Evolutionary conservation across 2,797 vertebrate genomes (phyloP), one percentile per base, ranked within the genome.

Genomic region (Brachyalestes nurse): DNA sequence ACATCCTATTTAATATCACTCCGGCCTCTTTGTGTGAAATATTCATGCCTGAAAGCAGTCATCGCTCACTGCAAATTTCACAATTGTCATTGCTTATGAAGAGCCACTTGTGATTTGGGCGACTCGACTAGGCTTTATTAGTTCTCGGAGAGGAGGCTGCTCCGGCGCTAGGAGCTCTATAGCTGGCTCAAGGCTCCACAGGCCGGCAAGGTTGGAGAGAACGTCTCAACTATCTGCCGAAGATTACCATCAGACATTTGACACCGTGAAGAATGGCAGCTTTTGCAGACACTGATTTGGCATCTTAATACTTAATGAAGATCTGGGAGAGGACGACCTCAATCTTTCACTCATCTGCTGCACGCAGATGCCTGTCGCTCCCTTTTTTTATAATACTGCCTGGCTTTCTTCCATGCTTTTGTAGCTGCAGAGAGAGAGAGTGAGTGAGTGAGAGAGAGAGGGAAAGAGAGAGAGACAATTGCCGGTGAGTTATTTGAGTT

Each of bases 321-420:
- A 89, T 89, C 86, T 85, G 81, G 83, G 88, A 80, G 84, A 87
- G 84, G 86, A 87, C 88, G 87, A 92, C 90, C 91, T 89, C 86
- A 91, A 90, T 93, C 89, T 89, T 88, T 92, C 92, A 90, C 87
- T 92, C 88, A 89, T 82, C 67, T 77, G 64, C 69, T 10, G 19
- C 70, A 14, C 84, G 78, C 72, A 67, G 72, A 87, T 66, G 83
- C 82, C 79, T 89, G 75, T 72, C 75, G 1, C 9, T 61, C 23
- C 28, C 23, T 61, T 61, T 34, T 17, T 65, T 65, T 40, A 77
- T 81, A 85, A 87, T 80, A 77, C 76, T 82, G 61, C 45, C 23
- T 82, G 25, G 19, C 64, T 72, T 75, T 83, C 72, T 83, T 84
- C 78, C 38, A 77, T 17, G 45, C 49, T 38, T 78, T 80, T 76